A percentile compares a stretch with the other conserved stretches of the same genome.
Evolutionary conservation across 2,113 vertebrate genomes (phyloP).

Genomic region (Tachysurus fulvidraco): DNA sequence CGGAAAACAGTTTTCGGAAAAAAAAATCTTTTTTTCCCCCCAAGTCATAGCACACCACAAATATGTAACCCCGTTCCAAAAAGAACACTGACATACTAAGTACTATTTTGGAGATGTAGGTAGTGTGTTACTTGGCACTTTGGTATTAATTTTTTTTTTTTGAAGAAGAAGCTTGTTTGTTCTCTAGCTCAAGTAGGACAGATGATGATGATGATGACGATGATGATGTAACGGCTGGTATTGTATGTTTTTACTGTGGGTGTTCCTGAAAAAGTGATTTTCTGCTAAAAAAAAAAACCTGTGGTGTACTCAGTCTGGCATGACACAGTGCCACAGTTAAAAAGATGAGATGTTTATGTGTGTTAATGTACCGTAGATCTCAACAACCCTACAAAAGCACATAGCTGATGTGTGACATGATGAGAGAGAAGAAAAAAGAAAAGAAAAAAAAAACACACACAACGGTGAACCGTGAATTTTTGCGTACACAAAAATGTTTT

Average conservation of each 20-base stretch:
- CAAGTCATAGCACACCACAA: not conserved
- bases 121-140: not conserved
- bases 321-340: not conserved
- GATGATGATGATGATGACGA: slow-evolving; percentile 60
- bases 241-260: slow-evolving; percentile 19
- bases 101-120: not conserved
- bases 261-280: not conserved
- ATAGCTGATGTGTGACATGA: not conserved
- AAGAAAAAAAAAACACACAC: too few species aligned
- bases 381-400: too few species aligned
- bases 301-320: not conserved
- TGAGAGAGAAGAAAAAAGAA: not conserved
- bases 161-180: not conserved
- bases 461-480: not conserved
- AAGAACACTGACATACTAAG: not conserved
- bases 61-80: not conserved
- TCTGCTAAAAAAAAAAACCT: not conserved
- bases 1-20: not conserved
- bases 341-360: not conserved
- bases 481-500: not conserved
- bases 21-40: too few species aligned
- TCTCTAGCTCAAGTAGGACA: not conserved
- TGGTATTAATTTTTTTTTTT: not conserved
- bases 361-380: not conserved
- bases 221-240: slow-evolving; percentile 62